Base-by-base conservation (phyloP, 2,797 vertebrate species). In the Neosilurus mollespiculum region DNA sequence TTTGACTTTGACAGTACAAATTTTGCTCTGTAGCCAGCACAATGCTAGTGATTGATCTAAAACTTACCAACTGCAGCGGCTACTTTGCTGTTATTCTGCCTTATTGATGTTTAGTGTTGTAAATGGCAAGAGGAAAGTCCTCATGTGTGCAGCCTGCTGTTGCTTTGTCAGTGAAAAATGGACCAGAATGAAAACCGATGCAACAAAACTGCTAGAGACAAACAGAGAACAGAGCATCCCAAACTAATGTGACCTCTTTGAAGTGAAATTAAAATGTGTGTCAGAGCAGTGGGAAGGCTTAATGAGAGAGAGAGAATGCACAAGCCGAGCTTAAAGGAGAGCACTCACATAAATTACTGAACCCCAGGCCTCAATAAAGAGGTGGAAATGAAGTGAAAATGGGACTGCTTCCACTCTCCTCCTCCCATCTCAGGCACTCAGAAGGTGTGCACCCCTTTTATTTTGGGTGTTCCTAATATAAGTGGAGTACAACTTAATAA, bases 241-340 rank as follows among this genome's bases (percentile, higher is more conserved):
- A 71, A 87, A 82, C 82, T 84, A 82, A 78, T 82, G 89, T 93
- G 92, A 93, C 91, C 92, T 93, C 87, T 93, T 93, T 92, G 84
- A 90, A 89, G 91, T 92, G 93, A 93, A 93, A 93, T 93, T 92
- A 92, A 93, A 94, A 93, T 89, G 84, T 86, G 84, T 85, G 76
- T 69, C 76, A 80, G 88, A 85, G 86, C 53, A 34, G 87, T 91
- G 90, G 90, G 49, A 81, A 92, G 83, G 90, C 90, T 85, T 83
- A 86, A 86, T 86, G 83, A 85, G 76, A 84, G 66, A 64, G 59
- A 69, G 72, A 73, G 58, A 85, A 64, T 24, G 65, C 84, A 70
- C 72, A 81, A 85, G 70, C 69, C 18, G 81, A 69, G 82, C 80
- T 90, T 85, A 92, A 92, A 91, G 82, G 64, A 20, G 81, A 90